phyloP scores from a whole-genome alignment of 2,113 vertebrate genomes.

The Zapornia atra region DNA sequence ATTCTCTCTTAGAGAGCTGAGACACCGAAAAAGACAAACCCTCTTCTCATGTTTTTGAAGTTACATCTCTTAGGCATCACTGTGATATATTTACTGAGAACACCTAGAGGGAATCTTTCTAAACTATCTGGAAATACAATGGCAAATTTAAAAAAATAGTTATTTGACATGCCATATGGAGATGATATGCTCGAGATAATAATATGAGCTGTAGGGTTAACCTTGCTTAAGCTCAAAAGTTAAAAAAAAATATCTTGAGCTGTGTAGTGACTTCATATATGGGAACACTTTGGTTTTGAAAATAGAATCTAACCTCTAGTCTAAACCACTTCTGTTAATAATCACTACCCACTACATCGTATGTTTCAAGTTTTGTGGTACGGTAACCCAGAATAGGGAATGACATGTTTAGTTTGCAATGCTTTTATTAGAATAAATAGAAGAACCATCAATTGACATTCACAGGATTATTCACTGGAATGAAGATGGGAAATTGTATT shows the following conservation, averaged over 20 bases:
- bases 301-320: not conserved
- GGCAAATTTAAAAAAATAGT: not conserved
- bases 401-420: not conserved
- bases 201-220: not conserved
- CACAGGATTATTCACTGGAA: not conserved
- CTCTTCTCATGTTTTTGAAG: not conserved
- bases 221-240: not conserved
- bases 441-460: not conserved
- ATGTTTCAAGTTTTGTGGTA: not conserved
- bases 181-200: not conserved
- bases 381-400: not conserved
- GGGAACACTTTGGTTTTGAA: not conserved
- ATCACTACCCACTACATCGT: rapidly evolving
- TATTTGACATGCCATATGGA: not conserved
- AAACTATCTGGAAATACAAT: not conserved
- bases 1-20: not conserved
- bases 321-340: not conserved
- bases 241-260: not conserved
- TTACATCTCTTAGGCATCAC: not conserved
- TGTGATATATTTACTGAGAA: not conserved
- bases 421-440: constrained; percentile 68
- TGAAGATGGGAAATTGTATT: not conserved
- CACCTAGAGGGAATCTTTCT: not conserved
- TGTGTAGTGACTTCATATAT: not conserved
- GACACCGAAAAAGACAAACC: not conserved